A percentile compares a stretch with the other conserved stretches of the same genome.
These are phyloP conservation scores for Aspidiotus rigidus DNA, from an alignment of 2,888 invertebrate genomes.

Conservation along the genomic window DNA sequence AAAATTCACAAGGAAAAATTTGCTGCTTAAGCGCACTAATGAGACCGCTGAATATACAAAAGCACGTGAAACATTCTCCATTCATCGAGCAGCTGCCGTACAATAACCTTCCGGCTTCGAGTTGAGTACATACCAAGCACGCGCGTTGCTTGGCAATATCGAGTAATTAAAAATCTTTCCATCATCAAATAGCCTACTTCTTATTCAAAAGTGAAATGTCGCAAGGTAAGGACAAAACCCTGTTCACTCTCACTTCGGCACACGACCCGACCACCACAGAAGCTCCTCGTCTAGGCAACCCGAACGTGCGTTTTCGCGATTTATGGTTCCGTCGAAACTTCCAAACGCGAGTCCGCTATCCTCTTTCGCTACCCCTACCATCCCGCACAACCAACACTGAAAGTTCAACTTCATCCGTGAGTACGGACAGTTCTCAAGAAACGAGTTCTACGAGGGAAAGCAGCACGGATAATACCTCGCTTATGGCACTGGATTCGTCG, in stretches of 20 bases:
- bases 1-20: too few species aligned
- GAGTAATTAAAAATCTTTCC: too few species aligned
- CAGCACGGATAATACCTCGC: neutral
- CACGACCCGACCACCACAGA: slow-evolving; percentile 23
- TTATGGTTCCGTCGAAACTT: slow-evolving; percentile 22
- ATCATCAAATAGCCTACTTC: too few species aligned
- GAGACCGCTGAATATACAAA: too few species aligned
- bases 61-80: too few species aligned
- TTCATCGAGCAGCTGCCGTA: too few species aligned
- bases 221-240: slow-evolving; percentile 24
- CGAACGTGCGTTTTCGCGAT: slow-evolving; percentile 18
- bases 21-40: too few species aligned
- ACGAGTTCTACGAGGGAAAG: neutral
- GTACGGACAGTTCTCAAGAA: neutral
- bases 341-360: slow-evolving; percentile 6
- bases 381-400: neutral
- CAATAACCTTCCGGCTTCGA: too few species aligned
- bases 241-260: slow-evolving; percentile 27
- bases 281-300: slow-evolving; percentile 17
- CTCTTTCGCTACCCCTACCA: slow-evolving; percentile 19
- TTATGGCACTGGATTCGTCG: neutral
- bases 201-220: slow-evolving; percentile 14
- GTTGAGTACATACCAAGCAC: too few species aligned
- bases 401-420: neutral
- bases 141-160: too few species aligned